Percentiles rank a stretch among this genome's conserved stretches.
Conservation (phyloP, 1,140 invertebrate species). For the Lineus longissimus region DNA sequence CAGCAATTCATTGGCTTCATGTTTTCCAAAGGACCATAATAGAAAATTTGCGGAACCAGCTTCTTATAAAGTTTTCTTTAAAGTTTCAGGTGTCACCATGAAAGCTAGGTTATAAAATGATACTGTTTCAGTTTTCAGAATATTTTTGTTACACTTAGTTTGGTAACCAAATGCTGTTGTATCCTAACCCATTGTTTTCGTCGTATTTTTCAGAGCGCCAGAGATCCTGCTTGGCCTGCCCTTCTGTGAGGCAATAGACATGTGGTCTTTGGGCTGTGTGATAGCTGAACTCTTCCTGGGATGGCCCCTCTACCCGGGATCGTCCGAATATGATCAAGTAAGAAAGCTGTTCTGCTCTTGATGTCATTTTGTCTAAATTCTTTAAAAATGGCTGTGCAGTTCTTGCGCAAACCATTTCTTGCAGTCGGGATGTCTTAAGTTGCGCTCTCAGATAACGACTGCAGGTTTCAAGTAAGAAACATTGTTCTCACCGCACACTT, state of each 20-base stretch:
- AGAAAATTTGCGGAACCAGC: no score
- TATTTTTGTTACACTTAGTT: no score
- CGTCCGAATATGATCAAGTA: conserved; percentile 97
- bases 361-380: not conserved
- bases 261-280: conserved; percentile 99
- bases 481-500: no score
- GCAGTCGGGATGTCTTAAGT: not conserved
- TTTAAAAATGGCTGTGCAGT: not conserved
- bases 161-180: no score
- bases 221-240: conserved; percentile 97
- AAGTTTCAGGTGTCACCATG: no score
- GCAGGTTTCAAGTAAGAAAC: no score
- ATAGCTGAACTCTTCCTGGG: conserved; percentile 98
- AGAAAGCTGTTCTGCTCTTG: conserved; percentile 6
- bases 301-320: conserved; percentile 99
- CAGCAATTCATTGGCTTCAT: no score
- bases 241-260: conserved; percentile 99
- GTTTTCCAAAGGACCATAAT: no score
- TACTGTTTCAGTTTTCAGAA: no score
- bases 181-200: not conserved
- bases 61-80: no score
- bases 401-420: not conserved
- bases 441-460: not conserved
- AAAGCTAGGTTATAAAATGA: no score
- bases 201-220: conserved; percentile 69